These are phyloP conservation scores for Callorhinus ursinus DNA, from an alignment of 2,113 vertebrate species.

Conservation along the genomic window DNA sequence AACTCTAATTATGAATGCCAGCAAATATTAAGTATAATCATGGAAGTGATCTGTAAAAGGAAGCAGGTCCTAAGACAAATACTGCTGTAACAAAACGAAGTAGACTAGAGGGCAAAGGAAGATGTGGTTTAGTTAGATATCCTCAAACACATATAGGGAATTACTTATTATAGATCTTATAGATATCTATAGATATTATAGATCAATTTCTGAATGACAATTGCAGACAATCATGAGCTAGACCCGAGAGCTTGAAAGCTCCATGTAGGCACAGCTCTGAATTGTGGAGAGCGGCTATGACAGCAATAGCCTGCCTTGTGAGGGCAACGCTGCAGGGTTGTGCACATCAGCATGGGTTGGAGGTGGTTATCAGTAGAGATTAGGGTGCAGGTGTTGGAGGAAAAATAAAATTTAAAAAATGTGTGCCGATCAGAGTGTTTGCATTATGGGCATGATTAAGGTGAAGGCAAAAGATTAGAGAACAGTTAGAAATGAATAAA, in stretches of 20 bases:
- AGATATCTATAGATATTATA: not conserved
- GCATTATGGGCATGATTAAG: not conserved
- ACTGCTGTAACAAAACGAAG: not conserved
- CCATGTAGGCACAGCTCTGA: not conserved
- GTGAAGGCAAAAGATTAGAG: not conserved
- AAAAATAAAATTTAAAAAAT: not conserved
- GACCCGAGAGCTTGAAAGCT: not conserved
- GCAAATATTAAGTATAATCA: not conserved
- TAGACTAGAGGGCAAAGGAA: not conserved
- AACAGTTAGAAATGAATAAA: not conserved
- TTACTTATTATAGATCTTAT: too few species aligned
- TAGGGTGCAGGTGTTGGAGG: not conserved
- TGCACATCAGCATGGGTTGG: not conserved
- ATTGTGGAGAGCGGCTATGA: not conserved
- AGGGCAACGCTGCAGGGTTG: not conserved
- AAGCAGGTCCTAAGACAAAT: constrained; percentile 5
- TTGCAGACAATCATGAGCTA: not conserved
- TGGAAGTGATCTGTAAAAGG: not conserved
- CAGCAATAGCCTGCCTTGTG: not conserved
- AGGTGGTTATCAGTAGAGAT: not conserved
- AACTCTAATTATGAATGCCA: not conserved
- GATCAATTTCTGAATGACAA: not conserved
- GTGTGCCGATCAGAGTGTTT: not conserved
- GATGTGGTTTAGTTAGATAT: not conserved
- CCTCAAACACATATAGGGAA: not conserved